Evolutionary conservation across 2,113 vertebrate species (phyloP).

Genomic region (Azemiops feae): DNA sequence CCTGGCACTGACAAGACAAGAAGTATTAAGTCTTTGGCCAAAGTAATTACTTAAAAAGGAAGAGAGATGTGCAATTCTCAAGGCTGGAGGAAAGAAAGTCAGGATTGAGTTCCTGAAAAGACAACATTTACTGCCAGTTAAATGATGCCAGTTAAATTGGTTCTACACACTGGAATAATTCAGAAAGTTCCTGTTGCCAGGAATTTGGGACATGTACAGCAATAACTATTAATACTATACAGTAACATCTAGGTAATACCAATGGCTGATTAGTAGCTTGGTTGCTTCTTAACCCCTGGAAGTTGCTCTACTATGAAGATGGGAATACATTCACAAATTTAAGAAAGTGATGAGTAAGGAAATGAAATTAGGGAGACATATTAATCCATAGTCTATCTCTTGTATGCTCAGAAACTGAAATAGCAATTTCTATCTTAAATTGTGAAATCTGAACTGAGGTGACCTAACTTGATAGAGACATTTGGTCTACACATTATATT

Average conservation of each 20-base stretch:
- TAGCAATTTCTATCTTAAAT: neutral
- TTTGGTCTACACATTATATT: neutral
- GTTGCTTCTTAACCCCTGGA: neutral
- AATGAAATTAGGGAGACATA: neutral
- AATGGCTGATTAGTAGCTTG: neutral
- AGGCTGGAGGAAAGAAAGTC: neutral
- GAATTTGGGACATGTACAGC: neutral
- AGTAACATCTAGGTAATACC: neutral
- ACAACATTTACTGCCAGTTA: neutral
- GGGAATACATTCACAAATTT: neutral
- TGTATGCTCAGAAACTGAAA: neutral
- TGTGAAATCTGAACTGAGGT: neutral
- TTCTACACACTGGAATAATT: neutral
- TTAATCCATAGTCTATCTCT: neutral
- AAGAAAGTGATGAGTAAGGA: neutral
- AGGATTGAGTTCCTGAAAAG: neutral
- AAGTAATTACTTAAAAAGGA: neutral
- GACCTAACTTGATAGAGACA: neutral
- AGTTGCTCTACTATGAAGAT: neutral
- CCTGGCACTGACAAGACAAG: neutral
- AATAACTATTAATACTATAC: neutral
- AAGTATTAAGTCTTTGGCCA: neutral
- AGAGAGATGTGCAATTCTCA: neutral
- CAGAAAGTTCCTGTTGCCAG: neutral
- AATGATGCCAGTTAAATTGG: neutral